Percentiles rank a stretch among this genome's conserved stretches.
phyloP scores from a whole-genome alignment of 2,888 invertebrate species.

The Troides oblongomaculatus region DNA sequence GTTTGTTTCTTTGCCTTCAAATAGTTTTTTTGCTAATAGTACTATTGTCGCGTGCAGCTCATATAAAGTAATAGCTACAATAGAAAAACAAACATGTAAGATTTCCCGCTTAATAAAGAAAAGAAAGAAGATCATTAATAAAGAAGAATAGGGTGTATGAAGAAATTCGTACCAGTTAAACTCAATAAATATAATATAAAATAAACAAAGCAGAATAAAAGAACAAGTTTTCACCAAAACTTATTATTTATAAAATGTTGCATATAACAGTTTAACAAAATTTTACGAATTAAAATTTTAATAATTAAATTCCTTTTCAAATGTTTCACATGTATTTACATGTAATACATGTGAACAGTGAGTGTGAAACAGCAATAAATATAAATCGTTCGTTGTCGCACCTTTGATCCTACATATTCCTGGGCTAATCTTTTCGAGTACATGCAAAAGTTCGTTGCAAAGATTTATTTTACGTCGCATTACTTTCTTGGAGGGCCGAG shows the following conservation, averaged over 20 bases:
- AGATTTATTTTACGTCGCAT: conserved; percentile 83
- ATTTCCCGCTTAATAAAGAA: neutral
- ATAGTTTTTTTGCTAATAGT: conserved; percentile 82
- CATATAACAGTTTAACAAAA: too few species aligned
- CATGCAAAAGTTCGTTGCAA: conserved; percentile 82
- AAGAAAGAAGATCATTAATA: too few species aligned
- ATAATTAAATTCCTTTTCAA: too few species aligned
- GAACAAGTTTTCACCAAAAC: too few species aligned
- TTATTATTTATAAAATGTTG: too few species aligned
- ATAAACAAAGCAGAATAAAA: conserved; percentile 1
- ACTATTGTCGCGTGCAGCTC: conserved; percentile 86
- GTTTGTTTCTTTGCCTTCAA: conserved; percentile 80
- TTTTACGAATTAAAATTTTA: too few species aligned
- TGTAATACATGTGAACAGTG: too few species aligned
- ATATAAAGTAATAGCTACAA: conserved; percentile 85
- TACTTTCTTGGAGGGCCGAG: conserved; percentile 74
- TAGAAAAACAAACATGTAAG: conserved; percentile 2
- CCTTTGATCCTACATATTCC: conserved; percentile 85
- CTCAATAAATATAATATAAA: conserved; percentile 9
- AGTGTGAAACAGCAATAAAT: too few species aligned
- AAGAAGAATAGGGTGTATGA: too few species aligned
- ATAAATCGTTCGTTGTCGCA: conserved; percentile 39
- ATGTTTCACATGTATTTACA: too few species aligned
- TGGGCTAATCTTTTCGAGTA: conserved; percentile 84
- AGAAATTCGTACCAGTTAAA: too few species aligned